Evolutionary conservation across 2,797 vertebrate species (phyloP).

Genomic region (Eulemur mongoz): DNA sequence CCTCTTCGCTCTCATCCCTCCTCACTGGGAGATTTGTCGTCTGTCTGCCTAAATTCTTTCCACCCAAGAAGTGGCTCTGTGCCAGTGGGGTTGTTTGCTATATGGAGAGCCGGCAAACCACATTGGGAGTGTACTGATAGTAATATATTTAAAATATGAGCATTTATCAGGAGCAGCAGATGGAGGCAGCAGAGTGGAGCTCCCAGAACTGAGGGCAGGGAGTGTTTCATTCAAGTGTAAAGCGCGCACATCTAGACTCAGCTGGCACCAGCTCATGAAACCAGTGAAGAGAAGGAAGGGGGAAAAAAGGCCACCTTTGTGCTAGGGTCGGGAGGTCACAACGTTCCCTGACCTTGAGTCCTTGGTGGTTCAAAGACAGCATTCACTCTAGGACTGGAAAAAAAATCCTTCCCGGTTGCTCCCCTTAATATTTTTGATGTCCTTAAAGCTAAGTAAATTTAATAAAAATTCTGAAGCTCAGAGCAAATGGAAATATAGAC

Average conservation of each 20-base stretch:
- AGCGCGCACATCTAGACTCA: constrained; percentile 49
- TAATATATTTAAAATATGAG: constrained; percentile 76
- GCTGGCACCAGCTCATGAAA: constrained; percentile 67
- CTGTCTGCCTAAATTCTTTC: constrained; percentile 52
- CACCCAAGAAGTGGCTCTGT: constrained; percentile 50
- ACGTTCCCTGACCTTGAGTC: constrained; percentile 46
- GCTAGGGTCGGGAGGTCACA: constrained; percentile 51
- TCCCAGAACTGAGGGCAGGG: constrained; percentile 74
- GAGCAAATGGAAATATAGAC: constrained; percentile 26
- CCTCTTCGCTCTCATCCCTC: background rate
- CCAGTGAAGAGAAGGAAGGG: constrained; percentile 22
- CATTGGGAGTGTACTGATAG: constrained; percentile 66
- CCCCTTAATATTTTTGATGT: background rate
- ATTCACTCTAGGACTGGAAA: constrained; percentile 42
- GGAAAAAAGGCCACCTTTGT: constrained; percentile 66
- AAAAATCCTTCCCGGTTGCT: background rate
- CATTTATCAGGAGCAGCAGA: constrained; percentile 78
- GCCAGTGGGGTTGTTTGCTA: constrained; percentile 58
- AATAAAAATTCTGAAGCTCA: constrained; percentile 38
- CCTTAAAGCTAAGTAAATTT: constrained; percentile 15
- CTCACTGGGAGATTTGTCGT: background rate
- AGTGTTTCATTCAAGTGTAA: constrained; percentile 69
- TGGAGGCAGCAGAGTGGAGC: constrained; percentile 77
- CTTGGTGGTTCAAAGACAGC: constrained; percentile 18
- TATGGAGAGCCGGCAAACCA: constrained; percentile 51